Percentiles rank a stretch among this genome's conserved stretches.
Evolutionary conservation across 2,888 invertebrate species (phyloP).

Genomic region (Tenthredo scrophulariae): DNA sequence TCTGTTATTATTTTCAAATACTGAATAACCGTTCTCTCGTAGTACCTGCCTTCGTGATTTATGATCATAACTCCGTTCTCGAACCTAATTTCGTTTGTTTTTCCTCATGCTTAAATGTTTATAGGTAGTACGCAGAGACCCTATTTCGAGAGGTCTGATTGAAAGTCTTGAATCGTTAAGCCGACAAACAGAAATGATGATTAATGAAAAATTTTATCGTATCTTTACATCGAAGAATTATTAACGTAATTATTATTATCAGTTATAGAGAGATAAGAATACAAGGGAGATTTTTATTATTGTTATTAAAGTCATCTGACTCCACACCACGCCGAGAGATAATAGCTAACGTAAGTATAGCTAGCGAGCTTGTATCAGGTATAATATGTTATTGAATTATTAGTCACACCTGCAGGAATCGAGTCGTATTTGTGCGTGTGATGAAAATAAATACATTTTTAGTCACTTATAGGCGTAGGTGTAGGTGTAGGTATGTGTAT

Average conservation of each 20-base stretch:
- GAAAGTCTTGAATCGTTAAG: background rate
- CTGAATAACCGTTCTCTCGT: background rate
- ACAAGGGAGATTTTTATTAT: background rate
- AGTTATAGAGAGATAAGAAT: background rate
- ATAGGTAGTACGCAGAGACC: too few relatives aligned
- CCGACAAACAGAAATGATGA: background rate
- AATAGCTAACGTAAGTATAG: background rate
- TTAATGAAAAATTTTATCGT: background rate
- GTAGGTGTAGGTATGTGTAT: background rate
- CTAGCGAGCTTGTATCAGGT: background rate
- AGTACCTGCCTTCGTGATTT: background rate
- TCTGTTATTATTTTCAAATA: constrained; percentile 40
- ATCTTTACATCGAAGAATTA: background rate
- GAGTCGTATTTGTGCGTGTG: background rate
- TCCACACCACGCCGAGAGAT: background rate
- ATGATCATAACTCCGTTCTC: background rate
- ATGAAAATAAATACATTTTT: background rate
- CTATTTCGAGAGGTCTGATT: background rate
- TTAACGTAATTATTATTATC: background rate
- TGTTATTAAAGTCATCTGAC: background rate
- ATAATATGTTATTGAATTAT: background rate
- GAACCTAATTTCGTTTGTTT: background rate
- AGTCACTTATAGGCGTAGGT: background rate
- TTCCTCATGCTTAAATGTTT: too few relatives aligned
- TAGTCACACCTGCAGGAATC: background rate